These are phyloP conservation scores for Centropyge bicolor DNA, from an alignment of 2,797 vertebrate genomes.

Conservation along the genomic window DNA sequence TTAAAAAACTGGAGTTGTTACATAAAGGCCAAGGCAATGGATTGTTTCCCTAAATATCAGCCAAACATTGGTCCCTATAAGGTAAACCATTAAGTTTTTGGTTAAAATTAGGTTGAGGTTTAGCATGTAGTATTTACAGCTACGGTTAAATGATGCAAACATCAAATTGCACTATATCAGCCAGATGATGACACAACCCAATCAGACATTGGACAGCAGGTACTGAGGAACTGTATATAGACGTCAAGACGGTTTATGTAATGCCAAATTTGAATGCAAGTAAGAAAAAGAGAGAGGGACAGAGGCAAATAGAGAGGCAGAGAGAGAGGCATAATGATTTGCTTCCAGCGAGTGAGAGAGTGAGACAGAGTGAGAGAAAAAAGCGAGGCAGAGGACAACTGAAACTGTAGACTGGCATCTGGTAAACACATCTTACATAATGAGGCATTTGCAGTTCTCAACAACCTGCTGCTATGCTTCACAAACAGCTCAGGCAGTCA, in stretches of 20 bases:
- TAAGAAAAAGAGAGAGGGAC: background rate
- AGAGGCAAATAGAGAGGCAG: background rate
- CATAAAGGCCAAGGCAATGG: too few relatives aligned
- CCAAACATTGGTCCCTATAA: too few relatives aligned
- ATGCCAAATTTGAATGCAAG: background rate
- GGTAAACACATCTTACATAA: slow-evolving; percentile 74
- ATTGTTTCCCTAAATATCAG: too few relatives aligned
- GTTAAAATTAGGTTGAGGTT: too few relatives aligned
- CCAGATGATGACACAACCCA: too few relatives aligned
- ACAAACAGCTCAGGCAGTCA: slow-evolving; percentile 55
- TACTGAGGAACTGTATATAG: background rate
- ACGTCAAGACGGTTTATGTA: background rate
- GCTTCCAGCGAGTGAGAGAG: slow-evolving; percentile 12
- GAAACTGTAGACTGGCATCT: slow-evolving; percentile 64
- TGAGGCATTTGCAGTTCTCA: slow-evolving; percentile 64
- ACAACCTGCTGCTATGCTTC: slow-evolving; percentile 68
- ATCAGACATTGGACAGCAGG: too few relatives aligned
- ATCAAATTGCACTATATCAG: too few relatives aligned
- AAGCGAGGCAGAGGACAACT: slow-evolving; percentile 44
- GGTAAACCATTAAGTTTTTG: too few relatives aligned
- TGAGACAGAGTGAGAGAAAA: slow-evolving; percentile 13
- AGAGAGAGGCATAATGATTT: slow-evolving; percentile 14
- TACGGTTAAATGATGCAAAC: too few relatives aligned
- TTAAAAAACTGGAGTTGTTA: too few relatives aligned
- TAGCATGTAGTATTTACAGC: too few relatives aligned